phyloP scores from a whole-genome alignment of 2,888 invertebrate genomes.

The Nephrocerus scutellatus region DNA sequence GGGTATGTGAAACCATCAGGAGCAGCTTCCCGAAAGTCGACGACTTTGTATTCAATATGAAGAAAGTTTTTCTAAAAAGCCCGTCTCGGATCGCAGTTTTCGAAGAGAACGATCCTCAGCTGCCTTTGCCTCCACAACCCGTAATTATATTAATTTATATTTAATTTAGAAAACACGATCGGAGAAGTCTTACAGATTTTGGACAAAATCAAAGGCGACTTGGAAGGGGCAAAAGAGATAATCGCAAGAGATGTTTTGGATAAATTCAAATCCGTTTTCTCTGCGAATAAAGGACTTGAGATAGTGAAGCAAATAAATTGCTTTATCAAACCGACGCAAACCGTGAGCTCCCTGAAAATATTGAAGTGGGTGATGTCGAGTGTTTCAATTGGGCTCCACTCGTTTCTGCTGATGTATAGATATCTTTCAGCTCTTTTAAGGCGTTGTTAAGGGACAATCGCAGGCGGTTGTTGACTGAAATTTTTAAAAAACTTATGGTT shows the following conservation, averaged over 20 bases:
- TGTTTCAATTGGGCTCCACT: too few relatives aligned
- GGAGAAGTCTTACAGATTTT: constrained; percentile 5
- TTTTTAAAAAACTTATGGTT: constrained; percentile 7
- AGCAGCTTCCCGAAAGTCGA: constrained; percentile 3
- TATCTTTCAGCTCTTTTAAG: constrained; percentile 6
- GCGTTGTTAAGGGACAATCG: constrained; percentile 9
- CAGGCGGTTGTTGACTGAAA: constrained; percentile 6
- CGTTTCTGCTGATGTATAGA: constrained; percentile 3
- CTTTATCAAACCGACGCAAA: constrained; percentile 1
- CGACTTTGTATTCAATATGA: constrained; percentile 4
- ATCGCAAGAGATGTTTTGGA: constrained; percentile 3
- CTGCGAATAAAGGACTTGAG: constrained; percentile 5
- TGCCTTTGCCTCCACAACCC: constrained; percentile 8
- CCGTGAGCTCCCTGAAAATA: constrained; percentile 2
- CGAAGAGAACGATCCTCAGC: constrained; percentile 3
- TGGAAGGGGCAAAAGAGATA: constrained; percentile 1
- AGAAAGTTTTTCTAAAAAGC: constrained; percentile 8
- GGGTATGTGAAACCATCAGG: constrained; percentile 10
- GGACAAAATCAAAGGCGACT: not conserved
- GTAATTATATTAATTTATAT: not conserved
- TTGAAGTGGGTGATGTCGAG: constrained; percentile 5
- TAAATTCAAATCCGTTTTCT: constrained; percentile 2
- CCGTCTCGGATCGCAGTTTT: constrained; percentile 6
- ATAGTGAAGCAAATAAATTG: constrained; percentile 3
- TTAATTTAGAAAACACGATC: constrained; percentile 1